These are phyloP conservation scores for Psophia crepitans DNA, from an alignment of 2,113 vertebrate genomes.

Conservation along the genomic window DNA sequence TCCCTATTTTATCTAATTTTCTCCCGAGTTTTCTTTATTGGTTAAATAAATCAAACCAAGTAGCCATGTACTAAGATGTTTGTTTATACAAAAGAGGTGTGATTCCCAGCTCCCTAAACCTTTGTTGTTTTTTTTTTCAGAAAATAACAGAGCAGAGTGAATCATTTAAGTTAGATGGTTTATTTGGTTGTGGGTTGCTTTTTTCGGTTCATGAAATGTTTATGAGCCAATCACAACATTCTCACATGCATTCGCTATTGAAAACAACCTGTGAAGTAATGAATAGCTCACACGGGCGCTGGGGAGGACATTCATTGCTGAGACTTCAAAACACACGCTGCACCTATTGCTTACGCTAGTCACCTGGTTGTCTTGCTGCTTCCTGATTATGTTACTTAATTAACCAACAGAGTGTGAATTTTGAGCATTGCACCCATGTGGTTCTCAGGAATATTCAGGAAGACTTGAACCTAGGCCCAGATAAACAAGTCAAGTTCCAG, in stretches of 20 bases:
- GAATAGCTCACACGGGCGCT: background rate
- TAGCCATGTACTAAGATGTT: background rate
- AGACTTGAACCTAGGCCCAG: background rate
- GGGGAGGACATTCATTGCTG: background rate
- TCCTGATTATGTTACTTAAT: background rate
- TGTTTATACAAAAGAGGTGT: background rate
- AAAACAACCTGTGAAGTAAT: background rate
- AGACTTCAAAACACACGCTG: background rate
- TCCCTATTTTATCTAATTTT: background rate
- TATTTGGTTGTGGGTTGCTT: background rate
- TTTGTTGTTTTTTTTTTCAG: background rate
- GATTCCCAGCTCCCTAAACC: background rate
- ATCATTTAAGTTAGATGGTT: background rate
- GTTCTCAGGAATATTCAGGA: background rate
- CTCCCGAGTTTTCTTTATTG: background rate
- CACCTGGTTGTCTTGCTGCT: background rate
- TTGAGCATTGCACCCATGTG: background rate
- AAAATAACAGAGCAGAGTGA: background rate
- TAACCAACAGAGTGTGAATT: background rate
- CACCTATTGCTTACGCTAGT: background rate
- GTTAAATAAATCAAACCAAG: background rate
- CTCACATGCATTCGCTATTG: background rate
- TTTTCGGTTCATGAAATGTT: background rate
- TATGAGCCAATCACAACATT: constrained; percentile 18
- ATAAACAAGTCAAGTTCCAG: background rate